A percentile compares a stretch with the other conserved stretches of the same genome.
Conservation (phyloP, 2,113 vertebrate genomes). For the Podarcis cretensis region DNA sequence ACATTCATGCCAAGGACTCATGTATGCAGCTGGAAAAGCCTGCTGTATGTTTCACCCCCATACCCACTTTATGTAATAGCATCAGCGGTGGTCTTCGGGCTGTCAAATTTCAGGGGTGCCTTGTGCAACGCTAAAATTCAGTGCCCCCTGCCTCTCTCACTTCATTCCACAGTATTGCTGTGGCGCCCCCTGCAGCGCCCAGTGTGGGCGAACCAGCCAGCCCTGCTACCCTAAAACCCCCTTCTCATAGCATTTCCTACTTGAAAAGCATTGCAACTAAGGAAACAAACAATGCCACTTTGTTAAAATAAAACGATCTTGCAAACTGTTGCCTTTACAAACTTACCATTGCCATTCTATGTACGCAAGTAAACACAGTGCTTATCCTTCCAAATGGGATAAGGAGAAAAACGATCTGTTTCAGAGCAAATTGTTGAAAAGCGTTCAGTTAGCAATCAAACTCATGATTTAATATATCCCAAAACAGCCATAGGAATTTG, state of each 20-base stretch:
- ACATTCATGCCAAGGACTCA: too few relatives aligned
- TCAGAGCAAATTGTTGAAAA: slow-evolving; percentile 12
- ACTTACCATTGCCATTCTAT: background rate
- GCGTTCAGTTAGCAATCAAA: slow-evolving; percentile 12
- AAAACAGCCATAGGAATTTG: background rate
- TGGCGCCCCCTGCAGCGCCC: too few relatives aligned
- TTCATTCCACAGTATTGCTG: too few relatives aligned
- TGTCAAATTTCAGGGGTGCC: too few relatives aligned
- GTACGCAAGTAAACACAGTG: background rate
- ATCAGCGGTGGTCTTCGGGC: too few relatives aligned
- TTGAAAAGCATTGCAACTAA: background rate
- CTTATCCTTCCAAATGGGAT: background rate
- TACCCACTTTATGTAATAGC: background rate
- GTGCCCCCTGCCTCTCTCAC: too few relatives aligned
- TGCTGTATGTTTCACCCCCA: background rate
- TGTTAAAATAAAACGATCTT: background rate
- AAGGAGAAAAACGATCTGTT: background rate
- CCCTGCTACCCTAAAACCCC: too few relatives aligned
- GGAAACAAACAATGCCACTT: background rate
- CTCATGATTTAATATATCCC: slow-evolving; percentile 8
- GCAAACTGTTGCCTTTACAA: background rate
- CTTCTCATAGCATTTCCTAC: background rate
- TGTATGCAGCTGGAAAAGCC: too few relatives aligned
- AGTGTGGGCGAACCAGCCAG: too few relatives aligned
- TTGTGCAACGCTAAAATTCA: too few relatives aligned